phyloP scores from a whole-genome alignment of 2,888 invertebrate genomes.

The Philonicus albiceps region DNA sequence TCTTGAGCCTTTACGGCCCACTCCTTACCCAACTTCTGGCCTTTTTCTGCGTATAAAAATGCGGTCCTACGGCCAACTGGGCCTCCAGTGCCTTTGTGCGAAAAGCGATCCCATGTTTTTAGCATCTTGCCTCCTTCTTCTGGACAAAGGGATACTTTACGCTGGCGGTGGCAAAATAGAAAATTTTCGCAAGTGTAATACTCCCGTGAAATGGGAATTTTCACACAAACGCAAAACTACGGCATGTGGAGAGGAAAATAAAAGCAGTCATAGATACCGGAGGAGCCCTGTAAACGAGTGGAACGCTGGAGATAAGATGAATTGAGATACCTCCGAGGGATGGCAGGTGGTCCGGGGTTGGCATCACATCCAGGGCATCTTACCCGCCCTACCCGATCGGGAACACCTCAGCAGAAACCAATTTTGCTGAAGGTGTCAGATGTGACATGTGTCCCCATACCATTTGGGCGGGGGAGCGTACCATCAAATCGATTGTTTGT shows the following conservation, averaged over 20 bases:
- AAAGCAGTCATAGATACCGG: constrained; percentile 31
- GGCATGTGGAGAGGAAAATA: neutral
- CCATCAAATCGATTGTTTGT: constrained; percentile 5
- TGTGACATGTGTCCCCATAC: constrained; percentile 26
- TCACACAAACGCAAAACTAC: constrained; percentile 23
- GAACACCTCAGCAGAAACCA: constrained; percentile 14
- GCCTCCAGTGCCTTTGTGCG: neutral
- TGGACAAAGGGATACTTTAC: constrained; percentile 12
- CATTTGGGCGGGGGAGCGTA: neutral
- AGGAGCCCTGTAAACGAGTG: constrained; percentile 29
- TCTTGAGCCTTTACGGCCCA: neutral
- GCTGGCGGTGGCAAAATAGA: neutral
- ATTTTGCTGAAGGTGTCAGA: constrained; percentile 35
- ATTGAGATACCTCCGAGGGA: neutral
- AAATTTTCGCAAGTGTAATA: constrained; percentile 29
- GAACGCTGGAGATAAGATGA: constrained; percentile 42
- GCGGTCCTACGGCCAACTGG: constrained; percentile 23
- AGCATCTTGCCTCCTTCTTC: neutral
- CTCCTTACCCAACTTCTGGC: neutral
- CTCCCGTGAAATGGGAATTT: constrained; percentile 1
- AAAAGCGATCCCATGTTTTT: neutral
- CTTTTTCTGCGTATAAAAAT: constrained; percentile 19
- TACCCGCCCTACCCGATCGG: neutral
- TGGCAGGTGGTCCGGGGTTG: neutral
- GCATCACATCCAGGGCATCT: neutral